phyloP scores from a whole-genome alignment of 2,113 vertebrate genomes.

The Cranoglanis bouderius region DNA sequence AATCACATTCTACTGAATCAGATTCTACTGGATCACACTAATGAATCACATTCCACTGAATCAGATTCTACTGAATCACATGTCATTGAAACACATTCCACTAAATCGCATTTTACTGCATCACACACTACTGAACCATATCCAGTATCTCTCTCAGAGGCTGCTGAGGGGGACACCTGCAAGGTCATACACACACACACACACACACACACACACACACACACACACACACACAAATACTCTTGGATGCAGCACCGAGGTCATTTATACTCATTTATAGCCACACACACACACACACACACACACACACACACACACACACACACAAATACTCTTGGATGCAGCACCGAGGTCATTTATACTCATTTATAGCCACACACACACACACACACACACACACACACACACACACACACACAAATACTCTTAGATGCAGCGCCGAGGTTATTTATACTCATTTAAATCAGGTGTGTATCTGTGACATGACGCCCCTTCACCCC shows the following conservation, averaged over 20 bases:
- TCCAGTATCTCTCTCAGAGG: not conserved
- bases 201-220: too few species aligned
- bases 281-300: not conserved
- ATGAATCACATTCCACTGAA: too few species aligned
- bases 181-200: not conserved
- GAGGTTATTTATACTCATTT: too few species aligned
- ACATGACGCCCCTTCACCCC: not conserved
- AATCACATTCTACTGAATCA: not conserved
- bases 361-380: not conserved
- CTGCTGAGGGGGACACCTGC: not conserved
- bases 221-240: too few species aligned
- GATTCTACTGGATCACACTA: not conserved
- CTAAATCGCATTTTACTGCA: not conserved
- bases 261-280: too few species aligned
- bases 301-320: not conserved
- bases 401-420: not conserved
- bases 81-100: not conserved
- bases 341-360: too few species aligned
- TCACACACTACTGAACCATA: not conserved
- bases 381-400: not conserved
- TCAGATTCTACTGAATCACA: too few species aligned
- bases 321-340: not conserved
- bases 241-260: too few species aligned
- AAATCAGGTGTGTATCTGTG: not conserved
- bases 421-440: too few species aligned